Percentiles rank a stretch among this genome's conserved stretches.
Evolutionary conservation across 2,888 invertebrate species (phyloP).

Genomic region (Synergus itoensis): DNA sequence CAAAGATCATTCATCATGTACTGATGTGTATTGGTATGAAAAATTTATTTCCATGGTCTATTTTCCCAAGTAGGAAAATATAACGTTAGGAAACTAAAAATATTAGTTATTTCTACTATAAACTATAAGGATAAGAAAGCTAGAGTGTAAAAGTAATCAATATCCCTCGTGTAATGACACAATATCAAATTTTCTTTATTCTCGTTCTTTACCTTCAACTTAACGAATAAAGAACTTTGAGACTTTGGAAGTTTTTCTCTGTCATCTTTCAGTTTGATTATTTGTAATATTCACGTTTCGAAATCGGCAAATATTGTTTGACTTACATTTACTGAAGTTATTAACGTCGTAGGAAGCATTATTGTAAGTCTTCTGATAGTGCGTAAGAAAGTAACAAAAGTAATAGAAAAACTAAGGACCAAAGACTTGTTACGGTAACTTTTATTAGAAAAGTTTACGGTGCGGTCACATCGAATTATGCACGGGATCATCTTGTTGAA

Average conservation of each 20-base stretch:
- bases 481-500: constrained; percentile 58
- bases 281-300: not conserved
- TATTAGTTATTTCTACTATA: no score
- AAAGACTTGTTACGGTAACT: constrained; percentile 52
- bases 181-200: no score
- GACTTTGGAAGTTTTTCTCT: not conserved
- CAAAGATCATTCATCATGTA: constrained; percentile 4
- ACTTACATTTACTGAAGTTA: not conserved
- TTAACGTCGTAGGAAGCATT: not conserved
- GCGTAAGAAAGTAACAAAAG: not conserved
- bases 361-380: not conserved
- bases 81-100: no score
- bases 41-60: not conserved
- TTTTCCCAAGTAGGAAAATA: no score
- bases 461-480: constrained; percentile 60
- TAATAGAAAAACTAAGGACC: constrained; percentile 1
- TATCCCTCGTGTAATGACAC: no score
- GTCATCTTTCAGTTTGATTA: not conserved
- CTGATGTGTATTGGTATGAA: not conserved
- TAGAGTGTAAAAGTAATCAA: no score
- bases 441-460: constrained; percentile 68
- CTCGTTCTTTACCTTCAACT: no score
- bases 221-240: no score
- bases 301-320: not conserved
- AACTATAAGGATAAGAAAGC: no score